A percentile compares a stretch with the other conserved stretches of the same genome.
Conservation (phyloP, 1,140 invertebrate genomes). For the Zaprionus nigranus region DNA sequence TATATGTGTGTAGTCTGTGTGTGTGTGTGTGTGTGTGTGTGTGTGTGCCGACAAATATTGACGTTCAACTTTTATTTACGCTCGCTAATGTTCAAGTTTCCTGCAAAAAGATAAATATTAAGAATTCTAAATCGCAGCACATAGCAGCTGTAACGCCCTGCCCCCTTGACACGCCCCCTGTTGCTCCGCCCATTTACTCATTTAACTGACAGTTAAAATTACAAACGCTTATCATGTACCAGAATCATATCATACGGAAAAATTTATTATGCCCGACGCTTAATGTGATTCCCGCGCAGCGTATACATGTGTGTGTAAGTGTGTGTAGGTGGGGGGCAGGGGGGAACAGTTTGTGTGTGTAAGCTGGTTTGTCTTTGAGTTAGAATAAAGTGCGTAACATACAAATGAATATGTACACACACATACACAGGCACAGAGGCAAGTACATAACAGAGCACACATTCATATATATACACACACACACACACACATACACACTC, state of each 20-base stretch:
- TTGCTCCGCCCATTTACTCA: constrained; percentile 69
- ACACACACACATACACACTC: constrained; percentile 9
- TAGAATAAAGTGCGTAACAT: constrained; percentile 80
- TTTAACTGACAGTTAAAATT: constrained; percentile 84
- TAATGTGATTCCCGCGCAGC: constrained; percentile 80
- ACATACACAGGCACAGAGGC: constrained; percentile 11
- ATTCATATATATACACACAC: constrained; percentile 17
- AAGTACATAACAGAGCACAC: background rate
- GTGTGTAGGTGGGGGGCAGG: constrained; percentile 4
- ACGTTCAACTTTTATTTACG: constrained; percentile 80
- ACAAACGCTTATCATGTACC: constrained; percentile 83
- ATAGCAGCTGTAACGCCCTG: constrained; percentile 11
- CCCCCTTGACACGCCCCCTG: background rate
- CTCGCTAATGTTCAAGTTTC: constrained; percentile 81
- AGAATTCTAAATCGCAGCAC: constrained; percentile 75
- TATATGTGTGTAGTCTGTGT: constrained; percentile 8
- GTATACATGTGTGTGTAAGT: constrained; percentile 54
- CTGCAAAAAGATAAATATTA: constrained; percentile 79
- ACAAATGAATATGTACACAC: constrained; percentile 59
- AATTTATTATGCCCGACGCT: constrained; percentile 82
- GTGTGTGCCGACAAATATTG: constrained; percentile 67
- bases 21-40: constrained; percentile 33
- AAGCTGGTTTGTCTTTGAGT: constrained; percentile 73
- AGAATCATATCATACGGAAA: constrained; percentile 83
- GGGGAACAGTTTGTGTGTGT: background rate